A percentile compares a stretch with the other conserved stretches of the same genome.
Conservation (phyloP, 2,113 vertebrate genomes). For the Halichoerus grypus region DNA sequence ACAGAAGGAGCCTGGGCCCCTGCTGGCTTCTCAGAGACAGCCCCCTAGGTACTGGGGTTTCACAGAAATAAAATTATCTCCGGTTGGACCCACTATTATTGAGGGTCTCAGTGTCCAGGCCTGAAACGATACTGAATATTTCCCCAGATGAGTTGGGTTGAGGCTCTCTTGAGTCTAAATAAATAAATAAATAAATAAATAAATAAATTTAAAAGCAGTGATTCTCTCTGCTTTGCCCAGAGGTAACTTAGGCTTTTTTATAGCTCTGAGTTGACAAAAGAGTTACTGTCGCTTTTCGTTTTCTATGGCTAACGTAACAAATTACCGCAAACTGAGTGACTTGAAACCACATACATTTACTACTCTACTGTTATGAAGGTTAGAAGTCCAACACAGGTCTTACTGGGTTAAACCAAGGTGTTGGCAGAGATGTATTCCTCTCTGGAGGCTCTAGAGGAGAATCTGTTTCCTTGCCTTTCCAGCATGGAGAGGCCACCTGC, state of each 20-base stretch:
- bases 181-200: no score
- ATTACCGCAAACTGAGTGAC: not conserved
- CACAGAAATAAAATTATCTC: conserved; percentile 2
- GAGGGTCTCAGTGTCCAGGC: not conserved
- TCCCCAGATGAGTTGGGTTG: not conserved
- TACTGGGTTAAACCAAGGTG: not conserved
- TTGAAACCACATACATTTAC: not conserved
- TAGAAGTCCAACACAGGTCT: not conserved
- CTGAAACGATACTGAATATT: not conserved
- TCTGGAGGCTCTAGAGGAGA: not conserved
- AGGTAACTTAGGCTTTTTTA: not conserved
- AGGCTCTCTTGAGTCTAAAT: not conserved
- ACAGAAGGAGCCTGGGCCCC: not conserved
- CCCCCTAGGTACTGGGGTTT: not conserved
- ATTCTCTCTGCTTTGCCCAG: not conserved
- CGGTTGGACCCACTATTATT: not conserved
- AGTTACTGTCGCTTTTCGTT: not conserved
- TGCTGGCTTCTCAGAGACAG: not conserved
- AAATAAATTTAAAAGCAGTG: not conserved
- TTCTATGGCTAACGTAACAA: not conserved
- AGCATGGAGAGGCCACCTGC: not conserved
- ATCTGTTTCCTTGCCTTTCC: not conserved
- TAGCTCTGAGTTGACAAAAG: not conserved
- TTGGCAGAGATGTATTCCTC: not conserved
- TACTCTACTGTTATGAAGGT: not conserved